phyloP scores from a whole-genome alignment of 2,113 vertebrate species.

The Merops nubicus region DNA sequence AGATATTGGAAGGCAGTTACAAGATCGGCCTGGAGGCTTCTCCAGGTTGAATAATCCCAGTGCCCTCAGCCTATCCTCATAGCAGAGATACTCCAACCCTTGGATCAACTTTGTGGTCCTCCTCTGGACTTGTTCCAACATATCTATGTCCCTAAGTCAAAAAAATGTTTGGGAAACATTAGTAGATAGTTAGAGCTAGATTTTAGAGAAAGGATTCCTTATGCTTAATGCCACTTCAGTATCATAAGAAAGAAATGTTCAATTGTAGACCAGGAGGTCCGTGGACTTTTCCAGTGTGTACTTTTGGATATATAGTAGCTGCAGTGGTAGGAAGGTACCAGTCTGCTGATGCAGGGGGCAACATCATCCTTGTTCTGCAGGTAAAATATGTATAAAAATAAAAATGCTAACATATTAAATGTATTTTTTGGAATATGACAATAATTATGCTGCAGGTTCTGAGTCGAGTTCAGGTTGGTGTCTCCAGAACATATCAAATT shows the following conservation, averaged over 20 bases:
- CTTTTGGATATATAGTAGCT: neutral
- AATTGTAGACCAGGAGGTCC: neutral
- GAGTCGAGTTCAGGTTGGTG: neutral
- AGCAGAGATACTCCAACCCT: no score
- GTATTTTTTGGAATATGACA: neutral
- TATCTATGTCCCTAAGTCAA: no score
- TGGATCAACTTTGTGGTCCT: no score
- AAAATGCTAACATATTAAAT: neutral
- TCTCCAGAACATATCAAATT: neutral
- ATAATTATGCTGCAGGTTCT: neutral
- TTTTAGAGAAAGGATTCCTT: neutral
- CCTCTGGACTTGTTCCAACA: no score
- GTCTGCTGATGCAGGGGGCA: neutral
- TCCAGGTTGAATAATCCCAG: no score
- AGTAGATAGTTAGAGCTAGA: neutral
- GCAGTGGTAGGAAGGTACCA: neutral
- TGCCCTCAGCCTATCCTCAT: no score
- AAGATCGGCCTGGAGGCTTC: no score
- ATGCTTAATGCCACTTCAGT: neutral
- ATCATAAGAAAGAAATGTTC: neutral
- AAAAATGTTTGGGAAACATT: neutral
- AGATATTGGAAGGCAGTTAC: no score
- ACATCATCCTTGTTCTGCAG: neutral
- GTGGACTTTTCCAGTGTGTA: neutral
- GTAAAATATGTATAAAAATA: neutral